Evolutionary conservation across 2,888 invertebrate species (phyloP).

Genomic region (Melieria omissa): DNA sequence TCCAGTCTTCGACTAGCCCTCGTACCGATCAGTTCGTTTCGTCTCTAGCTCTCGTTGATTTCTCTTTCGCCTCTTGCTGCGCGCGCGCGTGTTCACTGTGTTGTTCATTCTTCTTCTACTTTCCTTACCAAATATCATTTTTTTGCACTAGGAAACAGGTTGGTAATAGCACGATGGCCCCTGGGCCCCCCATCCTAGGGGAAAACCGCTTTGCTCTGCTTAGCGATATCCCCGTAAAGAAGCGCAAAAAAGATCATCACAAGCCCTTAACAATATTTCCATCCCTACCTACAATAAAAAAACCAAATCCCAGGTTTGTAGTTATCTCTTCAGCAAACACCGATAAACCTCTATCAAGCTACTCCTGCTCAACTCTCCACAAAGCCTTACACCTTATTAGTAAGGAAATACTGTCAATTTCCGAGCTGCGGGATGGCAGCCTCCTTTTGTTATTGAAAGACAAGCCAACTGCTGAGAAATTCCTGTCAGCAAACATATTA

Average conservation of each 20-base stretch:
- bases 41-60: background rate
- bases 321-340: background rate
- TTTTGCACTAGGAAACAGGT: background rate
- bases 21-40: background rate
- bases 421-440: slow-evolving; percentile 23
- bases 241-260: background rate
- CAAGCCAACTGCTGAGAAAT: slow-evolving; percentile 24
- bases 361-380: slow-evolving; percentile 1
- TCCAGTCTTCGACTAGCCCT: slow-evolving; percentile 2
- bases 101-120: background rate
- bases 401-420: slow-evolving; percentile 10
- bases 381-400: slow-evolving; percentile 1
- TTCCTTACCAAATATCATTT: background rate
- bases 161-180: background rate
- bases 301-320: background rate
- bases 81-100: background rate
- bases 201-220: slow-evolving; percentile 1
- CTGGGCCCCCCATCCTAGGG: background rate
- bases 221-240: background rate
- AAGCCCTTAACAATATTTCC: background rate
- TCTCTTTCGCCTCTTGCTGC: background rate
- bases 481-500: slow-evolving; percentile 17
- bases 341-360: background rate
- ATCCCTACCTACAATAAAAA: slow-evolving; percentile 6
- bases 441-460: slow-evolving; percentile 21